These are phyloP conservation scores for Eospalax fontanierii DNA, from an alignment of 2,797 vertebrate genomes.

Conservation along the genomic window DNA sequence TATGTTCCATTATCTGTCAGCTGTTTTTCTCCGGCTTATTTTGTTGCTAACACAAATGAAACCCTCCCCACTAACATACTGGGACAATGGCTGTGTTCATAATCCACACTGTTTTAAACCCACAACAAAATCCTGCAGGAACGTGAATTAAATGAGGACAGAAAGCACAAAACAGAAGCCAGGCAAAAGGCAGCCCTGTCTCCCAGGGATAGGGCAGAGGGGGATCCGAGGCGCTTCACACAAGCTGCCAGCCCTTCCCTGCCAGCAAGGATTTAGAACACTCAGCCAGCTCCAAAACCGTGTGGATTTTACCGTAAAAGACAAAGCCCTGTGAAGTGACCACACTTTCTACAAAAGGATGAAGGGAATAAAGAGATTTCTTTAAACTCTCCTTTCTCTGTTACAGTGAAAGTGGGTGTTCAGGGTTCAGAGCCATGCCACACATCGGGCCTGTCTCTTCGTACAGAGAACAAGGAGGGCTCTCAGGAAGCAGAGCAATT, in stretches of 20 bases:
- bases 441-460: too few relatives aligned
- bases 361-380: slow-evolving; percentile 73
- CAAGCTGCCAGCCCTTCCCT: background rate
- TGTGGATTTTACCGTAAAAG: slow-evolving; percentile 65
- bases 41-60: slow-evolving; percentile 56
- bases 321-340: slow-evolving; percentile 55
- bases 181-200: background rate
- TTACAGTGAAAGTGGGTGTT: slow-evolving; percentile 53
- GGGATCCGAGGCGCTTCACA: slow-evolving; percentile 63
- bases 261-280: slow-evolving; percentile 72
- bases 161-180: slow-evolving; percentile 45
- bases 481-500: slow-evolving; percentile 65
- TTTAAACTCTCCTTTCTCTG: slow-evolving; percentile 55
- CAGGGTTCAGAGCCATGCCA: too few relatives aligned
- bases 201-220: slow-evolving; percentile 19
- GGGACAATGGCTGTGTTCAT: background rate
- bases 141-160: slow-evolving; percentile 59
- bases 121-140: slow-evolving; percentile 51
- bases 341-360: slow-evolving; percentile 70
- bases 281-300: slow-evolving; percentile 53
- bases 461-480: slow-evolving; percentile 12
- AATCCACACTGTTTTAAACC: slow-evolving; percentile 41
- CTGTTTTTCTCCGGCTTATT: slow-evolving; percentile 54
- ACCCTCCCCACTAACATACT: background rate
- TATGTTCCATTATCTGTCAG: background rate